These are phyloP conservation scores for Volucella inanis DNA, from an alignment of 2,888 invertebrate species.

Conservation along the genomic window DNA sequence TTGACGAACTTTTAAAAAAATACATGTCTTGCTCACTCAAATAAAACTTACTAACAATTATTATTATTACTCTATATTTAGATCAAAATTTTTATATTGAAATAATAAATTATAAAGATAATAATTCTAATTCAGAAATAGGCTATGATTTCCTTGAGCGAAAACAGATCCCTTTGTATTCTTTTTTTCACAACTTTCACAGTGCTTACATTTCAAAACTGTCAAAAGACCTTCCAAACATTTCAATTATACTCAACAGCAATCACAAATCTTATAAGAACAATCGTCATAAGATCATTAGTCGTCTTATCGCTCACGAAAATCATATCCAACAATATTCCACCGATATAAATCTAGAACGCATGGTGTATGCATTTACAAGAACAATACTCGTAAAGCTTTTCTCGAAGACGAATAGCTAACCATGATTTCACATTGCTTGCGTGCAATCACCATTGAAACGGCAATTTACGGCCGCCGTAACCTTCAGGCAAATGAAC, in stretches of 20 bases:
- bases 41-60: no score
- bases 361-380: slow-evolving; percentile 65
- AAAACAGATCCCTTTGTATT: background rate
- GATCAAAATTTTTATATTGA: no score
- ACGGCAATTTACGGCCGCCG: slow-evolving; percentile 32
- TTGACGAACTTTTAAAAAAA: no score
- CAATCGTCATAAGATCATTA: slow-evolving; percentile 66
- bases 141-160: no score
- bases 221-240: slow-evolving; percentile 36
- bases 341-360: slow-evolving; percentile 70
- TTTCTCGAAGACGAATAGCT: slow-evolving; percentile 32
- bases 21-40: no score
- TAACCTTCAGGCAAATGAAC: slow-evolving; percentile 71
- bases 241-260: slow-evolving; percentile 45
- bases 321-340: slow-evolving; percentile 45
- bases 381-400: slow-evolving; percentile 61
- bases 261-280: slow-evolving; percentile 60
- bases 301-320: slow-evolving; percentile 62
- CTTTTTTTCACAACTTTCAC: background rate
- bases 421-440: slow-evolving; percentile 47
- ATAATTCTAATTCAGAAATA: no score
- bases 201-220: slow-evolving; percentile 32
- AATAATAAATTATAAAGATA: no score
- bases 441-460: slow-evolving; percentile 67
- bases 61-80: no score